Evolutionary conservation across 1,140 invertebrate species (phyloP).

Genomic region (Neodiprion lecontei): DNA sequence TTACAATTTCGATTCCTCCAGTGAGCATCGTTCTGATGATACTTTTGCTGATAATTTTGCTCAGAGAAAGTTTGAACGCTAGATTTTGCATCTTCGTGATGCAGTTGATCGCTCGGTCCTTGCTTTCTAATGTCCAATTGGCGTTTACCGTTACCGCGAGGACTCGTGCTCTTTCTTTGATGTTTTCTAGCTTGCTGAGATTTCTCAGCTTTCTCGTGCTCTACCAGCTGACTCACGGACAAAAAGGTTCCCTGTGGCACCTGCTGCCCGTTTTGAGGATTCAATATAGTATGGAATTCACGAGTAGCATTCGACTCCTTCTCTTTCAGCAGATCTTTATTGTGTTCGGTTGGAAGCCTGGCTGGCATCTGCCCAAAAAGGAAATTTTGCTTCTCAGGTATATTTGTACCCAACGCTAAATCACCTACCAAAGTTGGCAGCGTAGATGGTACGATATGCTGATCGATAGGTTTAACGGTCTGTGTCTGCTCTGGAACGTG

Average conservation of each 20-base stretch:
- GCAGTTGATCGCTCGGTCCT: slow-evolving; percentile 40
- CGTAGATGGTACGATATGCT: slow-evolving; percentile 61
- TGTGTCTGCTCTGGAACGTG: slow-evolving; percentile 48
- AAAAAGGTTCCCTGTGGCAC: slow-evolving; percentile 59
- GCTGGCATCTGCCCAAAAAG: slow-evolving; percentile 49
- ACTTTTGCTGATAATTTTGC: slow-evolving; percentile 51
- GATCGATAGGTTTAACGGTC: slow-evolving; percentile 48
- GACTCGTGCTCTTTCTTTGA: slow-evolving; percentile 50
- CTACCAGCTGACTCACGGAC: slow-evolving; percentile 72
- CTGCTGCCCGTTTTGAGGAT: slow-evolving; percentile 48
- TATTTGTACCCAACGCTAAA: slow-evolving; percentile 63
- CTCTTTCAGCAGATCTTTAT: slow-evolving; percentile 38
- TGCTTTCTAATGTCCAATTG: slow-evolving; percentile 57
- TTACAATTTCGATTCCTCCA: slow-evolving; percentile 59
- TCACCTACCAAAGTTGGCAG: slow-evolving; percentile 68
- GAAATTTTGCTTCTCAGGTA: slow-evolving; percentile 56
- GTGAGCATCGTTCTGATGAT: slow-evolving; percentile 54
- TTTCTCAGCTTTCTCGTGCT: slow-evolving; percentile 64
- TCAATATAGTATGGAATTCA: slow-evolving; percentile 50
- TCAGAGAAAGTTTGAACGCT: slow-evolving; percentile 42
- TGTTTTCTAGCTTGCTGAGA: slow-evolving; percentile 41
- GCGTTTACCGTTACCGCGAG: slow-evolving; percentile 47
- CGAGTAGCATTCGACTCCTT: slow-evolving; percentile 45
- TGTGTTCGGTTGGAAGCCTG: neutral
- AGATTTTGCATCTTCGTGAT: slow-evolving; percentile 52